Percentiles rank a stretch among this genome's conserved stretches.
phyloP scores from a whole-genome alignment of 2,113 vertebrate species.

The Picathartes gymnocephalus region DNA sequence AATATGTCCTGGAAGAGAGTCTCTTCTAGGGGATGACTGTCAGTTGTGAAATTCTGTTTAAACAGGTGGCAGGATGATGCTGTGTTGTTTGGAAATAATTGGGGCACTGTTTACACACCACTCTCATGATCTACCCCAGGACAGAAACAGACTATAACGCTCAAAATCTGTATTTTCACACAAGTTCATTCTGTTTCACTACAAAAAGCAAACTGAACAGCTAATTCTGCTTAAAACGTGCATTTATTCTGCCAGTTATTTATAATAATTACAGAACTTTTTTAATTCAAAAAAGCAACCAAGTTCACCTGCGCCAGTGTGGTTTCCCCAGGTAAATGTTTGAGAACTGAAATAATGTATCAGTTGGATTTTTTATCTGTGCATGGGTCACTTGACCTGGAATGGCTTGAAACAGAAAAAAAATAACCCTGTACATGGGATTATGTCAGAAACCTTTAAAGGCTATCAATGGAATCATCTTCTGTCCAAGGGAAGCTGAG shows the following conservation, averaged over 20 bases:
- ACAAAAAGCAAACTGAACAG: not conserved
- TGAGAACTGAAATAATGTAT: not conserved
- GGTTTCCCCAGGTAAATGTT: not conserved
- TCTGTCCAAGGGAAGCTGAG: not conserved
- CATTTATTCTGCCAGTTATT: not conserved
- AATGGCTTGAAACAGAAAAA: not conserved
- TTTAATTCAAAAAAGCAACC: not conserved
- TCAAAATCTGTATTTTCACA: slow-evolving; percentile 1
- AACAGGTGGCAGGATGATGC: not conserved
- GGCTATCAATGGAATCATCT: not conserved
- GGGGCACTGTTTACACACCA: slow-evolving; percentile 8
- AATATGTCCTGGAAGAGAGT: not conserved
- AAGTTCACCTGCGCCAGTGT: not conserved
- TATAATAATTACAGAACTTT: not conserved
- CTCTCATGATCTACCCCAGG: not conserved
- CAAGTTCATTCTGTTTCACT: not conserved
- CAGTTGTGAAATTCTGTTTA: slow-evolving; percentile 21
- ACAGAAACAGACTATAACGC: not conserved
- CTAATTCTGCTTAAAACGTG: not conserved
- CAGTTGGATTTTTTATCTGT: not conserved
- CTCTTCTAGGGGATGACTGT: not conserved
- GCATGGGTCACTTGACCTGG: not conserved
- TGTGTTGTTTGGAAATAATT: slow-evolving; percentile 35
- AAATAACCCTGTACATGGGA: not conserved
- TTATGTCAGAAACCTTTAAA: not conserved